Conservation (phyloP, 2,888 invertebrate genomes). For the Rhagonycha lutea region DNA sequence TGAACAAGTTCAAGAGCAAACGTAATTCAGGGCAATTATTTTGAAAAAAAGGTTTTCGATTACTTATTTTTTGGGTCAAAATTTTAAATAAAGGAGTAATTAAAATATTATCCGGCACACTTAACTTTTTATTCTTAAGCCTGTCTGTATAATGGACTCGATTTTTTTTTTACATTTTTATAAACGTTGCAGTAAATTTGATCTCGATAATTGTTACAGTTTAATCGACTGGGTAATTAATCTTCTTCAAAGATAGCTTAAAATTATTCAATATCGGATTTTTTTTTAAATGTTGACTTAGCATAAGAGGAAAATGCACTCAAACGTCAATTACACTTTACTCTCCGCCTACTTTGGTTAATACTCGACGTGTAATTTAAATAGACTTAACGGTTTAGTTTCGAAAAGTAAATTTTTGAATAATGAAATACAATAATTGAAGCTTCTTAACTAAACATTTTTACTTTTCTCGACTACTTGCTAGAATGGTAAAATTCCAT, state of each 20-base stretch:
- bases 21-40: neutral
- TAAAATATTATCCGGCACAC: neutral
- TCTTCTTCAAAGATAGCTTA: neutral
- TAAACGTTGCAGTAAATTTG: neutral
- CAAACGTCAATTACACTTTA: neutral
- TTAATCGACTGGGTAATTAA: neutral
- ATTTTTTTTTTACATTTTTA: neutral
- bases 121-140: neutral
- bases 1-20: slow-evolving; percentile 3
- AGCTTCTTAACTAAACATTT: neutral
- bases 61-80: neutral
- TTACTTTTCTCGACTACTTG: neutral
- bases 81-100: neutral
- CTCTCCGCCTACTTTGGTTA: neutral
- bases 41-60: neutral
- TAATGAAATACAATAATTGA: neutral
- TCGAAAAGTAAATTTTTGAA: neutral
- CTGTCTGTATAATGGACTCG: neutral
- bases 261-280: neutral
- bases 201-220: neutral
- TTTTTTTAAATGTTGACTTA: neutral
- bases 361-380: neutral
- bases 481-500: neutral
- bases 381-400: neutral
- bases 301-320: neutral